A percentile compares a stretch with the other conserved stretches of the same genome.
Evolutionary conservation across 1,140 invertebrate species (phyloP).

Genomic region (Papilio glaucus): DNA sequence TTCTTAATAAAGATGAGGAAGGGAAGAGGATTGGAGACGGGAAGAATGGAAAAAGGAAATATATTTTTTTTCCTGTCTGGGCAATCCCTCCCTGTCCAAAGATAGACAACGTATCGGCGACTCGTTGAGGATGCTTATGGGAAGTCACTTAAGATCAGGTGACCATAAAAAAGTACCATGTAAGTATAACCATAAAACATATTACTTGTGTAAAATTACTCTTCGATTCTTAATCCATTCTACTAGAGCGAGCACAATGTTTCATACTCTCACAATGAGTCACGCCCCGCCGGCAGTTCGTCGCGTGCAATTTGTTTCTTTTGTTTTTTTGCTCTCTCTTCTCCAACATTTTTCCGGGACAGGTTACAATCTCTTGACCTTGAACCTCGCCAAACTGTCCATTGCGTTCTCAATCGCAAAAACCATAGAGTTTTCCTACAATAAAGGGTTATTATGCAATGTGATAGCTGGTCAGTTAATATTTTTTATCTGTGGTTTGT

Average conservation of each 20-base stretch:
- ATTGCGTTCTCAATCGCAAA: not conserved
- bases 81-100: too few species aligned
- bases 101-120: too few species aligned
- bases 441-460: not conserved
- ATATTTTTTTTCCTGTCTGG: too few species aligned
- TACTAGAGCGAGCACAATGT: not conserved
- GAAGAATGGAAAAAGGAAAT: too few species aligned
- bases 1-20: too few species aligned
- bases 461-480: not conserved
- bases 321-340: slow-evolving; percentile 22
- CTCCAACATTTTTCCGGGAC: slow-evolving; percentile 3
- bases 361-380: slow-evolving; percentile 19
- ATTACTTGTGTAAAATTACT: not conserved
- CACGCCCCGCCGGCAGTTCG: slow-evolving; percentile 2
- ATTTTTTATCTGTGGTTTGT: slow-evolving; percentile 10
- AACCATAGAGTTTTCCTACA: not conserved
- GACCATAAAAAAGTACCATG: too few species aligned
- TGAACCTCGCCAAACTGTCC: slow-evolving; percentile 19
- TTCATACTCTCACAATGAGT: not conserved
- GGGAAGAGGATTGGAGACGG: too few species aligned
- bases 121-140: too few species aligned
- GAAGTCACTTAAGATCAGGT: too few species aligned
- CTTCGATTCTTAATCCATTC: not conserved
- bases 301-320: slow-evolving; percentile 5
- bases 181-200: too few species aligned